Evolutionary conservation across 1,140 invertebrate species (phyloP), one percentile per base, ranked within the genome.

Genomic region (Drosophila pachea): DNA sequence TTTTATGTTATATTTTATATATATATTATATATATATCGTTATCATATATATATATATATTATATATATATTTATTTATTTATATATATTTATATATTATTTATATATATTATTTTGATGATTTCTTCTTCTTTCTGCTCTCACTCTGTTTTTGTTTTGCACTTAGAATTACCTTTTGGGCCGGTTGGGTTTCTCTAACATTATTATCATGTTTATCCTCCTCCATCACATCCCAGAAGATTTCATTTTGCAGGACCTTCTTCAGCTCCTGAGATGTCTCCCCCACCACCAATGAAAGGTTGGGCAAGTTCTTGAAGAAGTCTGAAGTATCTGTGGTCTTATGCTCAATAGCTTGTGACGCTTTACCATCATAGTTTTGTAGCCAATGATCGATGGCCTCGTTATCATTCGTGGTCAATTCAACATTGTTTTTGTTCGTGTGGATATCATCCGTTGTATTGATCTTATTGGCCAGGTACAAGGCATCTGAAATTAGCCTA

Each of bases 221-320:
- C 5, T 50, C 48, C n/a, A 33, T 50, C 0, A 12, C n/a, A 4
- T 14, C 48, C 5, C 31, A 33, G 11, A 50, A 32, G 4, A 50
- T 33, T 12, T 14, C 48, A 14, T 50, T 50, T 33, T 50, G 16
- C 31, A 50, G 12, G 12, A n/a, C 9, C 5, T 11, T 11, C 4
- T 31, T 43, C 4, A 31, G n/a, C 40, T 43, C 38, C 1, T 42
- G 11, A 5, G 40, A 9, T 11, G 58, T 12, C 32, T 16, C 53
- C 0, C 12, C 49, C 2, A 47, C 14, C 0, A n/a, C 4, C 0
- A n/a, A 12, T 0, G 48, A 38, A 8, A 52, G 4, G 14, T 45
- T 38, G 3, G 58, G 33, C 5, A 68, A 48, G 6, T 35, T 54
- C 0, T 48, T 43, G 4, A 62, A 68, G 8, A 68, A 54, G 2